Conservation (phyloP, 2,888 invertebrate species). For the Agrenia bidenticulata region DNA sequence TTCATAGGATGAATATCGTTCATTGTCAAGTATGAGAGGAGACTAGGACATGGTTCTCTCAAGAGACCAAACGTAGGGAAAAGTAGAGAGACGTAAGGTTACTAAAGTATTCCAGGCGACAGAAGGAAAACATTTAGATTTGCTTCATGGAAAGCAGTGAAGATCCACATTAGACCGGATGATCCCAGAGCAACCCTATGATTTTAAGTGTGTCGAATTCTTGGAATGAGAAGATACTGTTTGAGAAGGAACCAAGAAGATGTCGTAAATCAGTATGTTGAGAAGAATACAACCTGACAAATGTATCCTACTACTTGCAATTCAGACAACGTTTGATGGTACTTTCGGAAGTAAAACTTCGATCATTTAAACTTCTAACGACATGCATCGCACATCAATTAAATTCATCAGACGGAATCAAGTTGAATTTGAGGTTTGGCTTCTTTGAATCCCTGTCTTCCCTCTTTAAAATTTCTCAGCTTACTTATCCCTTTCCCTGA, state of each 20-base stretch:
- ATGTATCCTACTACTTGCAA: neutral
- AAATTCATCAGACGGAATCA: slow-evolving; percentile 30
- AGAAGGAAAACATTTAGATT: too few species aligned
- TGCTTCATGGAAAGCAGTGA: too few species aligned
- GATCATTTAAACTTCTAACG: slow-evolving; percentile 35
- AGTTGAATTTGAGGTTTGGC: slow-evolving; percentile 3
- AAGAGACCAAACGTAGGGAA: too few species aligned
- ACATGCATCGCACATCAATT: slow-evolving; percentile 37
- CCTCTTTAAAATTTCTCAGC: slow-evolving; percentile 4
- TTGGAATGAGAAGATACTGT: neutral
- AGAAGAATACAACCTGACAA: neutral
- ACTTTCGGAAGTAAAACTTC: slow-evolving; percentile 28
- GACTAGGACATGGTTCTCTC: too few species aligned
- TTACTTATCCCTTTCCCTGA: neutral
- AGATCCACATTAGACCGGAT: neutral
- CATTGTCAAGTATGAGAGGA: too few species aligned
- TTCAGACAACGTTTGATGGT: slow-evolving; percentile 6
- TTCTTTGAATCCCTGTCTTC: neutral
- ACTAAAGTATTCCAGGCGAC: too few species aligned
- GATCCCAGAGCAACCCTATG: neutral
- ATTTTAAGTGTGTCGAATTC: neutral
- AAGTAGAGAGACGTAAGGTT: too few species aligned
- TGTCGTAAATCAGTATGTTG: neutral
- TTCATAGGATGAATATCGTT: too few species aligned
- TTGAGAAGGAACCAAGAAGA: neutral